phyloP scores from a whole-genome alignment of 2,797 vertebrate species.

The Gymnocypris eckloni region DNA sequence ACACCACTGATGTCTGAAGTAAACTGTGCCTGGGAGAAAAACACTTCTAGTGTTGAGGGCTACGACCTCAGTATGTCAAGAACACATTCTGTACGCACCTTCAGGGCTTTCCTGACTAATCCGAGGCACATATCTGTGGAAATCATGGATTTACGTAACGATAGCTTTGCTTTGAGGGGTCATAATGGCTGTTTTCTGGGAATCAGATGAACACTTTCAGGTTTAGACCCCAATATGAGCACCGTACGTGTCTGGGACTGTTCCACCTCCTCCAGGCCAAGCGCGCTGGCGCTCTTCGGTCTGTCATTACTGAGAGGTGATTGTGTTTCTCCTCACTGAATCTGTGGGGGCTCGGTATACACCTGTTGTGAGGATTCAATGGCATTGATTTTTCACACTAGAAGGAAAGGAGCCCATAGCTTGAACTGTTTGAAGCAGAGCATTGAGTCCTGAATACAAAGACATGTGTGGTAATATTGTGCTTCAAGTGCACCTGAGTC shows the following conservation, averaged over 20 bases:
- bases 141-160: constrained; percentile 5
- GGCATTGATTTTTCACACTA: constrained; percentile 67
- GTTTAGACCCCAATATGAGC: constrained; percentile 10
- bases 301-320: constrained; percentile 52
- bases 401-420: too few species aligned
- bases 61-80: not conserved
- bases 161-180: constrained; percentile 21
- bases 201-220: not conserved
- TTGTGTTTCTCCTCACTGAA: constrained; percentile 57
- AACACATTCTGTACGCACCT: not conserved
- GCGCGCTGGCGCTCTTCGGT: constrained; percentile 30
- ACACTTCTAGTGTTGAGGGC: not conserved
- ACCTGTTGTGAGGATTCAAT: constrained; percentile 60
- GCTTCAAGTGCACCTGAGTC: too few species aligned
- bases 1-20: not conserved
- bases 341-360: constrained; percentile 58
- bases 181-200: constrained; percentile 7
- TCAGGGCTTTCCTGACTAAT: not conserved
- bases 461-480: too few species aligned
- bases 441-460: too few species aligned
- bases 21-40: not conserved
- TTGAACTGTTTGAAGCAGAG: too few species aligned
- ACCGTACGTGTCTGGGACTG: not conserved
- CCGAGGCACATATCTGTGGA: not conserved
- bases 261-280: not conserved